phyloP scores from a whole-genome alignment of 2,888 invertebrate species.

The Plagodis pulveraria region DNA sequence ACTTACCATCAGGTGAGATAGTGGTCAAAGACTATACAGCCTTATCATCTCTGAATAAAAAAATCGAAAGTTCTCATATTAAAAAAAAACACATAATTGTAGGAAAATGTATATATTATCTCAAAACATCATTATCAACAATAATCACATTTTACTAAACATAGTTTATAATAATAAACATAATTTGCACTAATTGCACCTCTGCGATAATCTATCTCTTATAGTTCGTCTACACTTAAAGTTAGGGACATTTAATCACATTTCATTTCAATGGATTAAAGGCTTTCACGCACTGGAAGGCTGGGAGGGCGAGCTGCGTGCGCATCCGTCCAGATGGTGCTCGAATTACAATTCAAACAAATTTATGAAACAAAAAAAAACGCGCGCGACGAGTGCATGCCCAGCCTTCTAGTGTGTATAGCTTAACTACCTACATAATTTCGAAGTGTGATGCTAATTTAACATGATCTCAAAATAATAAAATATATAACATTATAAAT shows the following conservation, averaged over 20 bases:
- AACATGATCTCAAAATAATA: slow-evolving; percentile 1
- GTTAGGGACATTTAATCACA: slow-evolving; percentile 37
- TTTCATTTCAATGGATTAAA: slow-evolving; percentile 22
- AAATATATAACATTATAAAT: slow-evolving; percentile 10
- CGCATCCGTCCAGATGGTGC: too few relatives aligned
- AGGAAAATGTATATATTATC: slow-evolving; percentile 64
- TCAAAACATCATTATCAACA: slow-evolving; percentile 74
- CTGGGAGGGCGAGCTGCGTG: too few relatives aligned
- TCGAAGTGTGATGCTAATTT: slow-evolving; percentile 15
- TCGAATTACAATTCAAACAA: too few relatives aligned
- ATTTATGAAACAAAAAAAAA: too few relatives aligned
- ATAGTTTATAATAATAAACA: slow-evolving; percentile 44
- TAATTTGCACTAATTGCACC: slow-evolving; percentile 62
- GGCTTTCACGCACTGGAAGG: too few relatives aligned
- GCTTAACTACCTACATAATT: slow-evolving; percentile 23
- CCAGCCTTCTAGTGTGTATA: too few relatives aligned
- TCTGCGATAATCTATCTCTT: slow-evolving; percentile 36
- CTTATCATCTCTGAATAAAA: too few relatives aligned
- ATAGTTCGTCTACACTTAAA: slow-evolving; percentile 32
- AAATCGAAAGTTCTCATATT: too few relatives aligned
- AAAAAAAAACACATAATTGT: slow-evolving; percentile 34
- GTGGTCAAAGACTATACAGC: neutral
- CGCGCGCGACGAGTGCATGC: too few relatives aligned
- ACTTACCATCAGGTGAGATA: too few relatives aligned
- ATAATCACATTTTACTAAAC: slow-evolving; percentile 70